Conservation (phyloP, 2,888 invertebrate genomes). For the Gasteruption jaculator region DNA sequence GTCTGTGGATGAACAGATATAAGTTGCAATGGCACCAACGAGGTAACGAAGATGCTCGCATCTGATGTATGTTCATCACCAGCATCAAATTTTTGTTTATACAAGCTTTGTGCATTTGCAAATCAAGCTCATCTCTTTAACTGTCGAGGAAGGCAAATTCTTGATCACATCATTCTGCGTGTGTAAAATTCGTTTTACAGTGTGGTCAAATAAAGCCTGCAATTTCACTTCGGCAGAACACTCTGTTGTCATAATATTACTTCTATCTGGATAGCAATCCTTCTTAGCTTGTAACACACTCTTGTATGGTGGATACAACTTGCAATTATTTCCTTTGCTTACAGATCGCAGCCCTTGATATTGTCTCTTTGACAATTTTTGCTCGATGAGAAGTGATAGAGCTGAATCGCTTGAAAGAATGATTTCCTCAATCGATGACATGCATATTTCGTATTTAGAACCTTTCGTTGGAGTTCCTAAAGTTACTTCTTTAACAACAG, state of each 20-base stretch:
- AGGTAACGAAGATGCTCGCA: neutral
- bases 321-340: slow-evolving; percentile 9
- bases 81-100: neutral
- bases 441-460: slow-evolving; percentile 12
- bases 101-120: slow-evolving; percentile 21
- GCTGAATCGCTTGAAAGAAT: slow-evolving; percentile 13
- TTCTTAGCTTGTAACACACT: slow-evolving; percentile 21
- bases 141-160: slow-evolving; percentile 6
- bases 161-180: slow-evolving; percentile 19
- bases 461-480: slow-evolving; percentile 12
- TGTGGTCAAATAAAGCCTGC: slow-evolving; percentile 26
- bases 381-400: slow-evolving; percentile 18
- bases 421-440: slow-evolving; percentile 11
- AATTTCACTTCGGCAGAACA: slow-evolving; percentile 23
- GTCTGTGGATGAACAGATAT: neutral
- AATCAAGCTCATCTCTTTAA: slow-evolving; percentile 21
- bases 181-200: slow-evolving; percentile 20
- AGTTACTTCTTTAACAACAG: slow-evolving; percentile 15
- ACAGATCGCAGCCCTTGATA: slow-evolving; percentile 12
- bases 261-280: slow-evolving; percentile 23
- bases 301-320: slow-evolving; percentile 22
- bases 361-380: slow-evolving; percentile 11
- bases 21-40: slow-evolving; percentile 6
- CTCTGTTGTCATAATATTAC: slow-evolving; percentile 21
- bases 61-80: neutral